Base-by-base conservation (phyloP, 2,113 vertebrate genomes). In the Amphiprion ocellaris region DNA sequence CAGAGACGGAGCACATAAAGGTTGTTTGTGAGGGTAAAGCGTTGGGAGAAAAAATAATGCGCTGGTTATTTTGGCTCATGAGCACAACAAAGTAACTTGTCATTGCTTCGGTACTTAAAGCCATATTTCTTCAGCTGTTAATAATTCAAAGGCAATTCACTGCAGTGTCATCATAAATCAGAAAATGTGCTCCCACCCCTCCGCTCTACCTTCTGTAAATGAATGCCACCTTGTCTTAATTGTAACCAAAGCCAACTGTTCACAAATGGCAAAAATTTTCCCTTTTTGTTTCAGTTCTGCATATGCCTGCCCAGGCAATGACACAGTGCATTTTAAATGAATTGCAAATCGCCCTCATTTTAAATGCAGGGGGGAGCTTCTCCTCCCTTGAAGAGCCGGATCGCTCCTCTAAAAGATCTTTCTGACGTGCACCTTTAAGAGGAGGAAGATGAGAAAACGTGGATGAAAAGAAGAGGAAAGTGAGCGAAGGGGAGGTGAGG, bases 401-500 rank as follows among this genome's bases (percentile, higher is more conserved):
- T 72, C 30, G 9, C 21, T 85, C 46, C 79, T 74, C 77, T 79
- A 49, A 86, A 77, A 56, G 56, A 77, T 81, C 78, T 69, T 49
- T 83, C 67, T 85, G 78, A 89, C 82, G 77, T 89, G 37, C 77
- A 87, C 88, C 88, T 91, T 92, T 89, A 91, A 90, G 83, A 83
- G 17, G 81, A 82, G 74, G 84, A 84, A 85, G 86, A 90, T 83
- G 85, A 83, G 80, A 77, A 88, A 86, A 62, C 1, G 1, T 24
- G 77, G 78, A 89, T 85, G 77, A 86, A 82, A 86, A 67, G 67
- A 49, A 61, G 69, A 68, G 41, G 81, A 50, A 72, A 74, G 69
- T 60, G 60, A 60, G 52, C 23, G 55, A 52, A 41, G 23, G 61
- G 66, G 33, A 9, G 33, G 58, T 53, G 33, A 28, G 74, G 59